Conservation (phyloP, 2,113 vertebrate species). For the Megalops atlanticus region DNA sequence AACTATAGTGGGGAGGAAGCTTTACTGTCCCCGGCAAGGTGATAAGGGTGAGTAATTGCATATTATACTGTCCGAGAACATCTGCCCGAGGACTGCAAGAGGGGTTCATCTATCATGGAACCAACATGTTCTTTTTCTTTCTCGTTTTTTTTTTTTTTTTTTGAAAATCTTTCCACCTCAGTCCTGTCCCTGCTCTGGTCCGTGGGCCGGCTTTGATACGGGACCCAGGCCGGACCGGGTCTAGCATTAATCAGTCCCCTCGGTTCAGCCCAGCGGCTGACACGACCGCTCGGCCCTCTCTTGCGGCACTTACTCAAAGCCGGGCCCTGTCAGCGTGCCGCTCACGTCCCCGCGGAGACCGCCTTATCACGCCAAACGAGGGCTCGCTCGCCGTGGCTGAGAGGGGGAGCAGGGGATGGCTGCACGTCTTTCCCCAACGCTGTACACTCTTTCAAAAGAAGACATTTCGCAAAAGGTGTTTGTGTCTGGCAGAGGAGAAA, state of each 20-base stretch:
- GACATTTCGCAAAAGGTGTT: constrained; percentile 74
- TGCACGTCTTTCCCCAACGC: constrained; percentile 81
- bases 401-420: constrained; percentile 77
- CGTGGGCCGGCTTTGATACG: constrained; percentile 83
- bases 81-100: constrained; percentile 95
- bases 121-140: constrained; percentile 65
- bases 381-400: constrained; percentile 68
- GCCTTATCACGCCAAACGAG: constrained; percentile 83
- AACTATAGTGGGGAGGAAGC: constrained; percentile 92
- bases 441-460: constrained; percentile 85
- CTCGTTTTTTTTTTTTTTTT: constrained; percentile 59
- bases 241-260: constrained; percentile 92
- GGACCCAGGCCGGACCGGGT: constrained; percentile 84
- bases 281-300: constrained; percentile 91
- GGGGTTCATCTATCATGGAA: constrained; percentile 91
- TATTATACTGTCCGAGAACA: constrained; percentile 97
- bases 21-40: constrained; percentile 98
- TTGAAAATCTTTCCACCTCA: constrained; percentile 77
- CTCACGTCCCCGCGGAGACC: constrained; percentile 84
- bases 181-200: constrained; percentile 79
- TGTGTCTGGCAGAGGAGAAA: constrained; percentile 78
- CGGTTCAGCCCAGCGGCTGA: constrained; percentile 87
- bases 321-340: constrained; percentile 85
- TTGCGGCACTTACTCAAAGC: constrained; percentile 86
- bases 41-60: constrained; percentile 99